A percentile compares a stretch with the other conserved stretches of the same genome.
These are phyloP conservation scores for Cheilinus undulatus DNA, from an alignment of 2,113 vertebrate species.

Conservation along the genomic window DNA sequence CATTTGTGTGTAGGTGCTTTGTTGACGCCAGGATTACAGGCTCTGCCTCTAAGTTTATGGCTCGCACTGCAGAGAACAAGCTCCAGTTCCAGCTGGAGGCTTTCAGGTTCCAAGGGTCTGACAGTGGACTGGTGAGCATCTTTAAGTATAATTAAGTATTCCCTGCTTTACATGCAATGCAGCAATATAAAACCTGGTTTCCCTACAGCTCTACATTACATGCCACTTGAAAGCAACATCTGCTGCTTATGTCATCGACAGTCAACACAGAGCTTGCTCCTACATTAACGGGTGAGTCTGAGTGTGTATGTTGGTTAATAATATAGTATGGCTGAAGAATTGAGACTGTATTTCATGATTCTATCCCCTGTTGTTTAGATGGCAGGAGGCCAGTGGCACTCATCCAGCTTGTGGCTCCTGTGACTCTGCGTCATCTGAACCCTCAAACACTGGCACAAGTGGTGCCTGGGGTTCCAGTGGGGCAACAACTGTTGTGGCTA, in stretches of 20 bases:
- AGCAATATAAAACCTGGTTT: background rate
- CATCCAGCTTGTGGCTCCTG: constrained; percentile 67
- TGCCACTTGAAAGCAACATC: constrained; percentile 76
- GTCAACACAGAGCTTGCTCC: constrained; percentile 73
- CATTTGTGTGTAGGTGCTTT: constrained; percentile 70
- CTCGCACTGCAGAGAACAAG: constrained; percentile 60
- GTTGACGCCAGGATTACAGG: constrained; percentile 71
- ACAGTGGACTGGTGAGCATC: constrained; percentile 42
- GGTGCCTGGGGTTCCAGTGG: background rate
- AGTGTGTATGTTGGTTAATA: background rate
- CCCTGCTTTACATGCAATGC: background rate
- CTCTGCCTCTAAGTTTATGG: constrained; percentile 67
- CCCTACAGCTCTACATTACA: constrained; percentile 77
- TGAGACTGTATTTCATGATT: background rate
- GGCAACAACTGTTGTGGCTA: rapidly evolving
- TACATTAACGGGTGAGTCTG: constrained; percentile 62
- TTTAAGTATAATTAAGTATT: background rate
- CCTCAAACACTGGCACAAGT: rapidly evolving
- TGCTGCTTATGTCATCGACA: background rate
- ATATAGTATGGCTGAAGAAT: background rate
- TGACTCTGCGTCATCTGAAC: background rate
- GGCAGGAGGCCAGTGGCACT: constrained; percentile 63
- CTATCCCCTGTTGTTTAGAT: constrained; percentile 48
- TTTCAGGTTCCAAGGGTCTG: constrained; percentile 70
- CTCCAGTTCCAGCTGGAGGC: constrained; percentile 77